Evolutionary conservation across 2,888 invertebrate species (phyloP).

Genomic region (Philereme transversata): DNA sequence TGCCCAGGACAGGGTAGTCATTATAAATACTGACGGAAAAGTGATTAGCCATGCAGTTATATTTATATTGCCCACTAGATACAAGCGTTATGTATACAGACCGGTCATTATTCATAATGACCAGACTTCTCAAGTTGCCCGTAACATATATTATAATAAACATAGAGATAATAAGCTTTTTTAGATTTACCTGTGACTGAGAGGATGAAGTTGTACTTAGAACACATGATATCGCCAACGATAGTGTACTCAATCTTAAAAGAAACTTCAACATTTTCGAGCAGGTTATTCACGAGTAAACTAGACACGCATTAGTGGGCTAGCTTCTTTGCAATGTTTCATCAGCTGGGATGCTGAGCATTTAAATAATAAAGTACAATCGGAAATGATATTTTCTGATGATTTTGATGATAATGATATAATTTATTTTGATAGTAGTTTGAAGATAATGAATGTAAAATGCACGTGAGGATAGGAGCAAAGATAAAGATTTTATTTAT

Average conservation of each 20-base stretch:
- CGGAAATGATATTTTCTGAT: conserved; percentile 12
- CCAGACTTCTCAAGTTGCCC: no score
- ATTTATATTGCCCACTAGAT: no score
- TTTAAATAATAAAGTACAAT: conserved; percentile 23
- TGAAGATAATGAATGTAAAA: conserved; percentile 38
- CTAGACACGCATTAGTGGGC: conserved; percentile 6
- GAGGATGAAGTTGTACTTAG: conserved; percentile 52
- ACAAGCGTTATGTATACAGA: no score
- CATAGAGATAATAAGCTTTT: no score
- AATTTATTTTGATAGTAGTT: conserved; percentile 39
- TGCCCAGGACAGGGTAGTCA: no score
- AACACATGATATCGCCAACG: conserved; percentile 55
- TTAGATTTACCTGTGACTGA: conserved; percentile 62
- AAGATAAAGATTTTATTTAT: conserved; percentile 22
- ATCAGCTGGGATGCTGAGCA: conserved; percentile 25
- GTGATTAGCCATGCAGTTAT: no score
- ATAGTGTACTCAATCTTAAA: conserved; percentile 52
- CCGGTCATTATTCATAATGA: no score
- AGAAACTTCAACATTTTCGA: conserved; percentile 54
- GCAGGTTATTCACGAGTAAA: conserved; percentile 7
- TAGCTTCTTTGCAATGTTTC: conserved; percentile 17
- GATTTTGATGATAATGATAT: conserved; percentile 29
- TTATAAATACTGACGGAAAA: no score
- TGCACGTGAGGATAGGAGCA: conserved; percentile 37
- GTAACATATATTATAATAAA: no score